Evolutionary conservation across 2,888 invertebrate genomes (phyloP).

Genomic region (Chelonus formosanus): DNA sequence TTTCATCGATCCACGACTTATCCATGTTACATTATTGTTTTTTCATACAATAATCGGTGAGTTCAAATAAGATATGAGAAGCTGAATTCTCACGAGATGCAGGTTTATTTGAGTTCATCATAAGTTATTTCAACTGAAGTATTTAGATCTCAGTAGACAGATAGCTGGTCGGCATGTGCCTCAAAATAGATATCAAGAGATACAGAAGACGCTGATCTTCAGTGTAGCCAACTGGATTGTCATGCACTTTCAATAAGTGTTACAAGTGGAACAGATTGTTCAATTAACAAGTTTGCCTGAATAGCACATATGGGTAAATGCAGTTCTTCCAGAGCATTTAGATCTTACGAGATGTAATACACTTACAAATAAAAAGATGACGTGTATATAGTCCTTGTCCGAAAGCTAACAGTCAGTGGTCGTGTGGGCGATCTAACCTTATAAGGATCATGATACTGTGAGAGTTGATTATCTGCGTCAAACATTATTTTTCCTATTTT

Average conservation of each 20-base stretch:
- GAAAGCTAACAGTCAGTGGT: slow-evolving; percentile 43
- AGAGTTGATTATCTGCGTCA: slow-evolving; percentile 22
- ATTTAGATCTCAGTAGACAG: slow-evolving; percentile 45
- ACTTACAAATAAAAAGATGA: slow-evolving; percentile 25
- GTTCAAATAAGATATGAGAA: too few relatives aligned
- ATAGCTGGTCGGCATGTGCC: slow-evolving; percentile 15
- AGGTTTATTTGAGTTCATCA: slow-evolving; percentile 43
- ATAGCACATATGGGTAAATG: too few relatives aligned
- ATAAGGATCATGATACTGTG: slow-evolving; percentile 48
- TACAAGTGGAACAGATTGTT: too few relatives aligned
- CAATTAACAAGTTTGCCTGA: too few relatives aligned
- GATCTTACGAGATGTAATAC: background rate
- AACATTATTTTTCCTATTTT: slow-evolving; percentile 23
- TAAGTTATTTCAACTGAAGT: slow-evolving; percentile 46
- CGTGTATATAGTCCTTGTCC: slow-evolving; percentile 43
- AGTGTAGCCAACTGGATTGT: background rate
- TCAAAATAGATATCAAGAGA: slow-evolving; percentile 25
- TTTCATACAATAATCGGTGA: too few relatives aligned
- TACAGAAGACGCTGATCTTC: background rate
- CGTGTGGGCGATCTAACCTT: slow-evolving; percentile 56
- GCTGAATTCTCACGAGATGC: slow-evolving; percentile 36
- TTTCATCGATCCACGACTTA: too few relatives aligned
- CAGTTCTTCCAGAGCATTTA: background rate
- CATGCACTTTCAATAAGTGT: slow-evolving; percentile 3
- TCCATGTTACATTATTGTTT: too few relatives aligned